Evolutionary conservation across 2,113 vertebrate species (phyloP), one percentile per base, ranked within the genome.

Genomic region (Spilogale gracilis): DNA sequence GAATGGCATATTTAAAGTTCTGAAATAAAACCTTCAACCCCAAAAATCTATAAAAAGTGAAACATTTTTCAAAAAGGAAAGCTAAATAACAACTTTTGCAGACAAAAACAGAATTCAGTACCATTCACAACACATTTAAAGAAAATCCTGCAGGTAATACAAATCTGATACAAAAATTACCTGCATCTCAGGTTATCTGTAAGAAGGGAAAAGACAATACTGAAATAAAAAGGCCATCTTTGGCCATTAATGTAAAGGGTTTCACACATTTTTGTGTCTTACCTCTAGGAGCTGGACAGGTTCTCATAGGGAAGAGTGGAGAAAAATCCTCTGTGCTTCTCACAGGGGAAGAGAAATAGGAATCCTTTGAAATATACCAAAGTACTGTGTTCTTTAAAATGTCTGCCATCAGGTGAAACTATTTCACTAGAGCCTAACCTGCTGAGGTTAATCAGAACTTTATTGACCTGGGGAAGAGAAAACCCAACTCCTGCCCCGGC

Each of bases 61-160:
- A 92, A 60, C n/a, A 32, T 43, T 76, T 93, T 94, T 61, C 7
- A 25, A 30, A 88, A 76, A 79, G 27, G 9, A 95, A 88, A 87
- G 38, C 4, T 52, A 58, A 65, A 63, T 65, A n/a, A 83, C 3
- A 27, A 83, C 5, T 30, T 69, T 61, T 5, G 7, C 2, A 84
- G 14, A 27, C 6, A 84, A 78, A 89, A 58, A 58, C 8, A 96
- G 83, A 78, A 84, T 84, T 20, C 17, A 27, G 2, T 50, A 80
- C 54, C 11, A 12, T 81, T 74, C 43, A 52, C 8, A 60, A 82
- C 12, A 81, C 45, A 50, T 30, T 45, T 73, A 67, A 84, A 63
- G 32, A 52, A 89, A 32, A 58, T 18, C 38, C 5, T 91, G 81
- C 6, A 54, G 27, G n/a, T 20, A 60, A 86, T 74, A 21, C 4